Conservation (phyloP, 1,140 invertebrate species). For the Cepaea nemoralis region DNA sequence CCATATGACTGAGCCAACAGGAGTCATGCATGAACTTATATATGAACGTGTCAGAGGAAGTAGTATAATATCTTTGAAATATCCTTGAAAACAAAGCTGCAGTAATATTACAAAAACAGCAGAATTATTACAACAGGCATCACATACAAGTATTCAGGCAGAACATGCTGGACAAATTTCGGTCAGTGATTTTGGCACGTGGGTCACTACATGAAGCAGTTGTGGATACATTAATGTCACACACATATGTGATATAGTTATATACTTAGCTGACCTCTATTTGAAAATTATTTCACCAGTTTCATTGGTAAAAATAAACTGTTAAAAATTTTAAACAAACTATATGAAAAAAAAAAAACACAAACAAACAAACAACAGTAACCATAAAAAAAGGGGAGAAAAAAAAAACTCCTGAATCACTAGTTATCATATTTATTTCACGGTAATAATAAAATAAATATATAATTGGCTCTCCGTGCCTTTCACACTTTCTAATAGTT, state of each 20-base stretch:
- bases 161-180: background rate
- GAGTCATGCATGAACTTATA: too few species aligned
- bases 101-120: background rate
- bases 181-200: constrained; percentile 12
- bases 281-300: too few species aligned
- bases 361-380: constrained; percentile 6
- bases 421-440: constrained; percentile 33
- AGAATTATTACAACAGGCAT: background rate
- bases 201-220: constrained; percentile 14
- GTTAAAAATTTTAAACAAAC: background rate
- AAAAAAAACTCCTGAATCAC: constrained; percentile 17
- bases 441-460: constrained; percentile 41
- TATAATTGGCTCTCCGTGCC: constrained; percentile 31
- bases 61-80: too few species aligned
- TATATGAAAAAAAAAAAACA: constrained; percentile 11
- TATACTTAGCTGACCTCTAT: background rate
- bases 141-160: background rate
- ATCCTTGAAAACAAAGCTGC: background rate
- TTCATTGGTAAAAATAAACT: too few species aligned
- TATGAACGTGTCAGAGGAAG: too few species aligned
- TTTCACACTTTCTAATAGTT: constrained; percentile 26
- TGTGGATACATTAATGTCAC: background rate
- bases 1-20: too few species aligned
- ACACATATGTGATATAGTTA: background rate
- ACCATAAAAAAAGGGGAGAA: background rate